Base-by-base conservation (phyloP, 2,113 vertebrate species). In the Xenopus borealis region DNA sequence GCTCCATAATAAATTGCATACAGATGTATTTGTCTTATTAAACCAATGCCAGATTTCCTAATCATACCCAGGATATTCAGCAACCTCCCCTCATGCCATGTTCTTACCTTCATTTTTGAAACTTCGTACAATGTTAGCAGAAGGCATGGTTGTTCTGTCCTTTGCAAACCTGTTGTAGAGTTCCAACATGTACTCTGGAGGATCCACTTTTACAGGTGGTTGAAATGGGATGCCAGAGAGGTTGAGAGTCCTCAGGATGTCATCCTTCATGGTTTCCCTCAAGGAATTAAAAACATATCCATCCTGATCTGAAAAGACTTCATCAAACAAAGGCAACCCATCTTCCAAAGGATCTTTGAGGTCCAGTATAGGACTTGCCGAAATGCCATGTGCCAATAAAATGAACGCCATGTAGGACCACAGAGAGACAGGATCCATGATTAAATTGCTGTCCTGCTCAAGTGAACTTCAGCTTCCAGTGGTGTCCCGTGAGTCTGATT, bases 151-250 rank as follows among this genome's bases (percentile, higher is more conserved):
- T 0, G 90, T 93, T 72, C 82, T 92, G 72, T 99, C 97, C 0
- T 92, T 96, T 55, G 97, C 95, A 30, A 98, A 99, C 67, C 90
- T 95, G 87, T 98, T 98, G 85, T 98, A 99, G 27, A 99, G 93
- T 83, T 99, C 96, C 79, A 99, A 75, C 97, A 99, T 99, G 87
- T 98, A 99, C 80, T 99, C 96, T 0, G 97, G 97, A 0, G 97
- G 95, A 53, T 98, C 95, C 65, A 94, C 91, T 67, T 92, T 93
- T 69, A 82, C 82, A 0, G 91, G 81, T 66, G 91, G 85, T 0
- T 90, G 85, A 67, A 81, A 57, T 0, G 92, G 91, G 62, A 94
- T 87, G 57, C 93, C 94, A 0, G 96, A 94, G 73, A 98, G 86
- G 83, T 99, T 99, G 81, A 98, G 81, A 0, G 95, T 96, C 75